Base-by-base conservation (phyloP, 1,140 invertebrate genomes). In the Colletes latitarsis region DNA sequence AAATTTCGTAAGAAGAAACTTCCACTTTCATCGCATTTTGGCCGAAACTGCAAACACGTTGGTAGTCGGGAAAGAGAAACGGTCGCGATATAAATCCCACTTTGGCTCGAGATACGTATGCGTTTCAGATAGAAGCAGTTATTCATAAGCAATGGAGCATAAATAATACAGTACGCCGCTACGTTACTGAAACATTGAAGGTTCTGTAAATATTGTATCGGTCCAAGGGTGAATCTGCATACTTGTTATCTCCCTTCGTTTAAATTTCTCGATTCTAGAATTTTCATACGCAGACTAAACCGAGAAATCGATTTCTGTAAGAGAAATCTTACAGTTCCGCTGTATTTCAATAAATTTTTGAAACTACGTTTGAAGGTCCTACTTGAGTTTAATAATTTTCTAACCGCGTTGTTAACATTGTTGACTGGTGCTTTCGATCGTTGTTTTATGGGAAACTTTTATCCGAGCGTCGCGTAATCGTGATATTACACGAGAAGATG, bases 71-170 rank as follows among this genome's bases (percentile, higher is more conserved):
- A 67, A 69, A 83, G 70, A 83, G 77, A 62, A 75, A 81, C 82
- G 70, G 49, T 52, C 53, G 77, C 64, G 62, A 67, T 86, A 89
- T 90, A 90, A 90, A 90, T 90, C 83, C 89, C 79, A 89, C 88
- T 90, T 90, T 86, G 76, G 86, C 76, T 57, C 52, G 71, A 43
- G 63, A 84, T 80, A 84, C 71, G 77, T 67, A 84, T 76, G 73
- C 73, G 77, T 82, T 89, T 83, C 83, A 60, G 81, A 79, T 88
- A 81, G 83, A 82, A 82, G 86, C 88, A 66, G 88, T 90, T 90
- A 90, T 90, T 90, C 88, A 90, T 90, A 90, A 90, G 89, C 88
- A 90, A 88, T 84, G 85, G 84, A 70, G 81, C 83, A 88, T 90
- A 90, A 88, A 90, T 90, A 90, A 90, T 82, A 82, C 71, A 90